phyloP scores from a whole-genome alignment of 2,888 invertebrate genomes.

The Pristionchus exspectatus region DNA sequence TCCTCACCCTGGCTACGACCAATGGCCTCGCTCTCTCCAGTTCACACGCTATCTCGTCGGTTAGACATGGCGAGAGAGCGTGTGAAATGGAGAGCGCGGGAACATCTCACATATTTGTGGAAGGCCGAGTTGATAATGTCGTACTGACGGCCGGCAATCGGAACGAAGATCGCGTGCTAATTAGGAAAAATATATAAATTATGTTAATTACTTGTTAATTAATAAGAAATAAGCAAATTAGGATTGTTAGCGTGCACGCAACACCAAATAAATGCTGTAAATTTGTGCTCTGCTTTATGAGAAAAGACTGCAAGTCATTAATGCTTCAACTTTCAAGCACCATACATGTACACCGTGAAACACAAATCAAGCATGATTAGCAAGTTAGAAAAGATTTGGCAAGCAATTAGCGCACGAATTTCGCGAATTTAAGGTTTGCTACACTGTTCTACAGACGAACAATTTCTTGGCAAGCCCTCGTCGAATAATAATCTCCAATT shows the following conservation, averaged over 20 bases:
- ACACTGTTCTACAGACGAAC: no score
- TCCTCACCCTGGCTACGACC: neutral
- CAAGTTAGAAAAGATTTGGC: neutral
- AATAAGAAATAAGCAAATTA: neutral
- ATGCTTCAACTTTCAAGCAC: neutral
- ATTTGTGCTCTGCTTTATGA: neutral
- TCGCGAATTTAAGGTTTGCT: no score
- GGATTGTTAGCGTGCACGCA: neutral
- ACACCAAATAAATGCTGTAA: no score
- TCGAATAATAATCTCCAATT: no score
- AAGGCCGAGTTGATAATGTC: constrained; percentile 31
- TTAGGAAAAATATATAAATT: neutral
- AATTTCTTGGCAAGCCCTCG: no score
- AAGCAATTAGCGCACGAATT: no score
- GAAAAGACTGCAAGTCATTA: neutral
- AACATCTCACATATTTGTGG: constrained; percentile 26
- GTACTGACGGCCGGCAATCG: constrained; percentile 25
- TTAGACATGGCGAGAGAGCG: neutral
- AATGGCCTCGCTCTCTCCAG: neutral
- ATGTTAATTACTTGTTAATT: neutral
- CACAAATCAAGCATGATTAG: neutral
- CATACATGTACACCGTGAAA: neutral
- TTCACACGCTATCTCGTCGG: neutral
- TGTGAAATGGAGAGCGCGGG: neutral
- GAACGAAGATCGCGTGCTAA: constrained; percentile 41